Percentiles rank a stretch among this genome's conserved stretches.
phyloP scores from a whole-genome alignment of 2,797 vertebrate genomes.

The Tinamus major region DNA sequence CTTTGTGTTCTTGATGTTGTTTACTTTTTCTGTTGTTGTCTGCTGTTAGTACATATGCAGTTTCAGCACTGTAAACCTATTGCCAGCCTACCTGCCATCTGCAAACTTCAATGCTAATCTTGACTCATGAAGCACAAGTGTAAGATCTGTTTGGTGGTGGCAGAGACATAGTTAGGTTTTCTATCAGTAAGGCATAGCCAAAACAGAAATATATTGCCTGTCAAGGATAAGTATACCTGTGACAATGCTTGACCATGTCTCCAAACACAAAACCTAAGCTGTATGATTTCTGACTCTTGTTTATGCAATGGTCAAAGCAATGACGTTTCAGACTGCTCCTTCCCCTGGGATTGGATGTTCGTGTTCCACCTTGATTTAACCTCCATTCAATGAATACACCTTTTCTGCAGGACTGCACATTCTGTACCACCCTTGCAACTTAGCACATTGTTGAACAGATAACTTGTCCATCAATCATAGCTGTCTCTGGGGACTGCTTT shows the following conservation, averaged over 20 bases:
- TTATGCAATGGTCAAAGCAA: not conserved
- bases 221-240: accelerated
- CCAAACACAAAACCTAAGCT: not conserved
- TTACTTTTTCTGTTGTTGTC: not conserved
- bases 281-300: not conserved
- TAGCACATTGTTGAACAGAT: slow-evolving; percentile 38
- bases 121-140: not conserved
- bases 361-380: slow-evolving; percentile 18
- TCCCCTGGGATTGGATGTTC: not conserved
- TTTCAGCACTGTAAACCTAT: not conserved
- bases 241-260: not conserved
- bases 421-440: slow-evolving; percentile 39
- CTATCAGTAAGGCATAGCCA: not conserved
- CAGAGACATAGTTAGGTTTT: not conserved
- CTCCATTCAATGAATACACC: not conserved
- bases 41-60: not conserved
- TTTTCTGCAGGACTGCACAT: not conserved
- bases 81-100: not conserved
- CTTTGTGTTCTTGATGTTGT: not conserved
- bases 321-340: not conserved
- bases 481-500: slow-evolving; percentile 25
- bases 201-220: not conserved
- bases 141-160: not conserved
- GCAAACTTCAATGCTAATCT: not conserved
- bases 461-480: slow-evolving; percentile 39